Percentiles rank a stretch among this genome's conserved stretches.
Conservation (phyloP, 2,113 vertebrate species). For the Pterocles orientalis region DNA sequence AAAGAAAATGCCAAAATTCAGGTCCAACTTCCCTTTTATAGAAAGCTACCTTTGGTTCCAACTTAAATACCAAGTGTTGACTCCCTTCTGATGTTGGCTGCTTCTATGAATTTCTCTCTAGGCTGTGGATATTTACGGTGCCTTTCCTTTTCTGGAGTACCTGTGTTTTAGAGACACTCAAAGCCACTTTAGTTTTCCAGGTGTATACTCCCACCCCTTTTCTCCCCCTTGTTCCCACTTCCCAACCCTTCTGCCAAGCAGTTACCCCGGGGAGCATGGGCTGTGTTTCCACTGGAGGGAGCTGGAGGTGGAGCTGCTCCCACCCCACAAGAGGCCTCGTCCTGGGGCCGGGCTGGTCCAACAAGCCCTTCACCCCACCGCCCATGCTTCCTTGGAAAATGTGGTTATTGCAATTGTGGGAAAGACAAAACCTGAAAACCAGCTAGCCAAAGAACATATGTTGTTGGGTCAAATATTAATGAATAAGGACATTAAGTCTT, state of each 20-base stretch:
- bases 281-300: not conserved
- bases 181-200: not conserved
- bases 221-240: not conserved
- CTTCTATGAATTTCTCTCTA: not conserved
- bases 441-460: not conserved
- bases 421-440: not conserved
- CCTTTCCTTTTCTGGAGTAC: not conserved
- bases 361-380: fast-evolving
- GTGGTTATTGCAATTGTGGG: not conserved
- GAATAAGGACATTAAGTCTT: not conserved
- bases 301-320: not conserved
- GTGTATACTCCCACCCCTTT: not conserved
- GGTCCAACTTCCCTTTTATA: not conserved
- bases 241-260: not conserved
- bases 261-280: fast-evolving
- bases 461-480: not conserved
- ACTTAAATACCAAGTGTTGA: not conserved
- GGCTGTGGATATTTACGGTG: not conserved
- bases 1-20: not conserved
- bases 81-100: not conserved
- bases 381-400: not conserved
- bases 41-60: not conserved
- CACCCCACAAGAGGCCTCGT: not conserved
- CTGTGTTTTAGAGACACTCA: not conserved
- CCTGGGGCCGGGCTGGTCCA: not conserved